Evolutionary conservation across 2,888 invertebrate genomes (phyloP).

Genomic region (Drosophila merina): DNA sequence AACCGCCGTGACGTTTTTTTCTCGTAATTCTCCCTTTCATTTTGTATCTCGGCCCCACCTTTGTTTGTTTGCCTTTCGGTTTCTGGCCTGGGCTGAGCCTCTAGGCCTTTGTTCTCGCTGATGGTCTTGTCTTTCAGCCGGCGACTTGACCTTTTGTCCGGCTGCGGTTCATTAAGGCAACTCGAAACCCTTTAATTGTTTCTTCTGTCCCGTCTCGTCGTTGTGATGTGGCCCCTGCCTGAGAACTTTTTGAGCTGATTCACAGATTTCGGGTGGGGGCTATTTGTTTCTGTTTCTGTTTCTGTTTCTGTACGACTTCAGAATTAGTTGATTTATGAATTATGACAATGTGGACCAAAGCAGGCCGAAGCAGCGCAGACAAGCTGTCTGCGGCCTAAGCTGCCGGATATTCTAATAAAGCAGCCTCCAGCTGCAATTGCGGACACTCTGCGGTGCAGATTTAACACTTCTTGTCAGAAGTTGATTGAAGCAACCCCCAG

Average conservation of each 20-base stretch:
- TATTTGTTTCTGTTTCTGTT: slow-evolving; percentile 58
- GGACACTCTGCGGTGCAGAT: slow-evolving; percentile 72
- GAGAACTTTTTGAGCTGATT: slow-evolving; percentile 34
- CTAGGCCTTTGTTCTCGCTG: slow-evolving; percentile 36
- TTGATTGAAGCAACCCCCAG: slow-evolving; percentile 80
- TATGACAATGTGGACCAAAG: slow-evolving; percentile 72
- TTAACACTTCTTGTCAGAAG: slow-evolving; percentile 83
- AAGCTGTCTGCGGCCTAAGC: slow-evolving; percentile 68
- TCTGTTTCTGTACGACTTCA: slow-evolving; percentile 58
- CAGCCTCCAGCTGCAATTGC: slow-evolving; percentile 53
- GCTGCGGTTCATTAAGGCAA: slow-evolving; percentile 79
- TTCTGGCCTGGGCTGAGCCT: slow-evolving; percentile 34
- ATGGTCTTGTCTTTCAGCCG: slow-evolving; percentile 48
- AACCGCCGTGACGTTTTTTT: slow-evolving; percentile 77
- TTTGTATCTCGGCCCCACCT: slow-evolving; percentile 31
- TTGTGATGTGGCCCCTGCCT: slow-evolving; percentile 18
- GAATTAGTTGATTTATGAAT: slow-evolving; percentile 81
- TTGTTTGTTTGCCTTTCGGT: slow-evolving; percentile 58
- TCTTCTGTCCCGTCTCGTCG: slow-evolving; percentile 7
- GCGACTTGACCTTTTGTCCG: slow-evolving; percentile 69
- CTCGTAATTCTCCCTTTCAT: slow-evolving; percentile 35
- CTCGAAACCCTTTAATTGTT: slow-evolving; percentile 67
- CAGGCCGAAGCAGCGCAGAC: slow-evolving; percentile 49
- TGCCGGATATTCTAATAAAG: slow-evolving; percentile 82
- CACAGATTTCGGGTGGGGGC: slow-evolving; percentile 39